Percentiles rank a stretch among this genome's conserved stretches.
These are phyloP conservation scores for Drosophila antonietae DNA, from an alignment of 2,888 invertebrate genomes.

Conservation along the genomic window DNA sequence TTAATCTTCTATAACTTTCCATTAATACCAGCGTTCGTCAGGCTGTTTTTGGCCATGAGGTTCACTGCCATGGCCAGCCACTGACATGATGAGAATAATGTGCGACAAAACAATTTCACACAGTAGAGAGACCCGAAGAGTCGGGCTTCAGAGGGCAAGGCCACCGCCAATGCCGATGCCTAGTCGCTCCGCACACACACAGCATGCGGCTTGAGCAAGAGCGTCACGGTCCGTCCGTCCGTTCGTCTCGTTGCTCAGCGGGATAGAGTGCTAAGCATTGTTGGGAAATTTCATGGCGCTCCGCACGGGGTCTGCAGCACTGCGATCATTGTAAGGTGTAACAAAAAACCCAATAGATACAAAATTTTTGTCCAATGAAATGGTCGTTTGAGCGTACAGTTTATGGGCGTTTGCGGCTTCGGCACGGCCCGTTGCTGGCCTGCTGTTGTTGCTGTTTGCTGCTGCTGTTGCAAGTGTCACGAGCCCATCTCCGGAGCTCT, in stretches of 20 bases:
- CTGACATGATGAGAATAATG: slow-evolving; percentile 78
- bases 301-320: slow-evolving; percentile 60
- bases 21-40: slow-evolving; percentile 78
- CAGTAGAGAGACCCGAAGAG: slow-evolving; percentile 38
- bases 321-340: slow-evolving; percentile 75
- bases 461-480: slow-evolving; percentile 10
- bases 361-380: slow-evolving; percentile 76
- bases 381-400: slow-evolving; percentile 52
- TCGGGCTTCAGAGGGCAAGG: slow-evolving; percentile 21
- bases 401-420: slow-evolving; percentile 42
- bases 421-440: too few species aligned
- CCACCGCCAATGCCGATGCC: not conserved
- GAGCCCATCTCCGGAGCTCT: slow-evolving; percentile 19
- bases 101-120: slow-evolving; percentile 74
- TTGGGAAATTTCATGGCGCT: slow-evolving; percentile 78
- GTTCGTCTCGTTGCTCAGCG: slow-evolving; percentile 59
- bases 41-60: slow-evolving; percentile 37
- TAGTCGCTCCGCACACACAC: slow-evolving; percentile 36
- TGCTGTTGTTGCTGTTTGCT: slow-evolving; percentile 16
- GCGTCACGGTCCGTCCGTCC: slow-evolving; percentile 60
- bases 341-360: slow-evolving; percentile 70
- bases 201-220: slow-evolving; percentile 55
- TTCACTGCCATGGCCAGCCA: slow-evolving; percentile 48
- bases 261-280: slow-evolving; percentile 74
- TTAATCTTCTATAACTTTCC: slow-evolving; percentile 76